Base-by-base conservation (phyloP, 1,140 invertebrate species). In the Teleogryllus occipitalis region DNA sequence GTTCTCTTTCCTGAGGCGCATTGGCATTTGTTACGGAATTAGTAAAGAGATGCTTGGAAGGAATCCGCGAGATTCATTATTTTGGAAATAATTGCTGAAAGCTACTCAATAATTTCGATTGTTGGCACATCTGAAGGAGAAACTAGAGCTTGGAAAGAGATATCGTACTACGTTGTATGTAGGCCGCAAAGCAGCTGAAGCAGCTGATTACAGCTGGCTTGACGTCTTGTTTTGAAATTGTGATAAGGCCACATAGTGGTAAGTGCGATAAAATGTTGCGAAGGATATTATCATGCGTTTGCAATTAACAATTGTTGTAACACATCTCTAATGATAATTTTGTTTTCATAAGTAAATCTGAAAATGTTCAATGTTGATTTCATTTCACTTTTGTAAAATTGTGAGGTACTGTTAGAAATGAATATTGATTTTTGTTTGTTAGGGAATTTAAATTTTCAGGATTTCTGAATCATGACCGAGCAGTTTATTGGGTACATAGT, bases 401-500 rank as follows among this genome's bases (percentile, higher is more conserved):
- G 27, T 22, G 27, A 75, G 14, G 8, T n/a, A 3, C 27, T 22
- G 8, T 8, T 2, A 39, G 27, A 0, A 10, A 10, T 5, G 3
- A 2, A 39, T 10, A 3, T 2, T 18, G 1, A 7, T 2, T 10
- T 10, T n/a, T 22, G 74, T 10, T 22, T 39, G 12, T 39, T 3
- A 75, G 21, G n/a, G 74, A 75, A 75, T 10, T 75, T 10, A 75
- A 72, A n/a, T 14, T 72, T 14, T 72, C 14, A 15, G 14, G 65
- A n/a, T 72, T 72, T 72, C 14, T 72, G 48, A n/a, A 47, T 8
- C 10, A 89, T 89, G 88, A 90, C 90, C 85, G 88, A 89, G 73
- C 88, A 91, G 82, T 94, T 91, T 89, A 85, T 94, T 78, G 93
- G 93, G 74, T 93, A 90, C 83, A 90, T 90, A 74, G 92, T 96